Conservation (phyloP, 2,113 vertebrate species). For the Vulpes lagopus region DNA sequence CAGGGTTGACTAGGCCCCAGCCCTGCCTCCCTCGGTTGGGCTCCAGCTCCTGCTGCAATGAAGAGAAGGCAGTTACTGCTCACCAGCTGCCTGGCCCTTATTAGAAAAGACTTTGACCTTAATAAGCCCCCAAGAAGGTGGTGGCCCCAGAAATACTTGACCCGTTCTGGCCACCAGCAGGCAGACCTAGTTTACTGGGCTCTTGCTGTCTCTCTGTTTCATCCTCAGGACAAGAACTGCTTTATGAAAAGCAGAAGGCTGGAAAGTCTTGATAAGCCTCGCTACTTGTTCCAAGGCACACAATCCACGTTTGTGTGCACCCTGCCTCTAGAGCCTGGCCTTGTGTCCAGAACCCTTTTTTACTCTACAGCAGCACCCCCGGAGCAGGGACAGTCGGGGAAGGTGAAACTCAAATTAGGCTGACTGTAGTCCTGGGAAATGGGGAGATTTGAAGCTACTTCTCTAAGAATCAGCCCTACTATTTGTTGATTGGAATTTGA, state of each 20-base stretch:
- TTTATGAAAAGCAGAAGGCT: constrained; percentile 28
- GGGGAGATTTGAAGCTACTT: neutral
- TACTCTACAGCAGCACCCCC: neutral
- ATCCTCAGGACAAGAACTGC: neutral
- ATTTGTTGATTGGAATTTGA: neutral
- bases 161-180: neutral
- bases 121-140: neutral
- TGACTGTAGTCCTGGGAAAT: neutral
- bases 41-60: neutral
- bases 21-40: neutral
- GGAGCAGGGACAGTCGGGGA: neutral
- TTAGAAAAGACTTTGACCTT: neutral
- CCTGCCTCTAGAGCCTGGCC: neutral
- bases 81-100: neutral
- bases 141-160: neutral
- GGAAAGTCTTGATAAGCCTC: neutral
- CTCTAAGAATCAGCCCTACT: neutral
- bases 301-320: neutral
- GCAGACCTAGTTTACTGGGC: neutral
- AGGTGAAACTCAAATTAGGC: neutral
- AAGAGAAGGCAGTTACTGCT: neutral
- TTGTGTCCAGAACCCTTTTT: neutral
- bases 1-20: neutral
- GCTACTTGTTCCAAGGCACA: neutral
- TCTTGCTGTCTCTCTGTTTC: neutral